Evolutionary conservation across 2,888 invertebrate species (phyloP), one percentile per base, ranked within the genome.

Genomic region (Stenodema calcarata): DNA sequence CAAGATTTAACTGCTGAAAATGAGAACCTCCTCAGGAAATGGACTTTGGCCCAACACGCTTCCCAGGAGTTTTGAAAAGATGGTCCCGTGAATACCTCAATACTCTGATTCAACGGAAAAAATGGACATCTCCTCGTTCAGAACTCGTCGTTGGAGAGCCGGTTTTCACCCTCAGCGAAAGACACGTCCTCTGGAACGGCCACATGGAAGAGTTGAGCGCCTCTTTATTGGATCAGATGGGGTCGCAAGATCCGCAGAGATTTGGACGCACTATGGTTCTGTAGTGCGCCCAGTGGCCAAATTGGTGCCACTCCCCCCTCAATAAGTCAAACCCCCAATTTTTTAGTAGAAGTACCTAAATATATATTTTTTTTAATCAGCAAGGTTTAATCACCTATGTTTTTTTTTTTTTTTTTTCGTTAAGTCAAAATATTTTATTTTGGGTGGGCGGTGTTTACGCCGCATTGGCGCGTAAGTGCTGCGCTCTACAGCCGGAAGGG

Each of bases 71-170:
- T 81, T 28, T 81, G 81, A 23, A 62, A n/a, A n/a, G 81, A 30
- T 81, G 75, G 75, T 75, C 75, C 27, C n/a, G 1, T 18, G 79
- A 79, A 41, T 79, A 79, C 18, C 42, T 79, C 18, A 84, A 79
- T 50, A 75, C 84, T 44, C 41, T 84, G 42, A 76, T 84, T n/a
- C 84, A 84, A 30, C 44, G 84, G 4, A 42, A 14, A 41, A 84
- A 84, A 42, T 84, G 84, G 84, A 84, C n/a, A 4, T 18, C 23
- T 14, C 47, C 41, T 12, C 54, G 62, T 12, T 9, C 62, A 1
- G n/a, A 30, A 4, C 62, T 69, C 27, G 11, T 23, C 3, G 81
- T 81, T 28, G 81, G 81, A 50, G 14, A 81, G 16, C 42, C 44
- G 14, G 78, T 78, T 6, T 42, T 44, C 78, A 78, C 42, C 44